Base-by-base conservation (phyloP, 2,113 vertebrate species). In the Tachuris rubrigastra region DNA sequence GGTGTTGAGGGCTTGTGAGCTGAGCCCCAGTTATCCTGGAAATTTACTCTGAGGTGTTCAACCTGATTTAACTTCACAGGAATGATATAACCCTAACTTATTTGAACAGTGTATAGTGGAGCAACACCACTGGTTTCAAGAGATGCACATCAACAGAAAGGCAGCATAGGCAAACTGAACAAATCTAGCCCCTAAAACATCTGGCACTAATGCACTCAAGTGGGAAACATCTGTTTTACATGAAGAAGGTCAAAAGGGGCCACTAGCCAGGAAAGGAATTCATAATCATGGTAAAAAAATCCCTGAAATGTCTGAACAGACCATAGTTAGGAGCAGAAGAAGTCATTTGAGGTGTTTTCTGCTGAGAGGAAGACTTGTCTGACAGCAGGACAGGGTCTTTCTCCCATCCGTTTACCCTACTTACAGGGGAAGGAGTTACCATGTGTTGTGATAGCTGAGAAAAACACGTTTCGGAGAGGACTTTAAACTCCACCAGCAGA, bases 191-290 rank as follows among this genome's bases (percentile, higher is more conserved):
- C 33, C 39, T 56, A 23, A 68, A 93, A 68, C 28, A 71, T 55
- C 65, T 89, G 77, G n/a, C 52, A 75, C 20, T 35, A 71, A 75
- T n/a, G 41, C 13, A 73, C 31, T 66, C 1, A 0, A 73, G 63
- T 62, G 16, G 71, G 12, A 75, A 91, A 76, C 55, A 76, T 93
- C 53, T 90, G 74, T 41, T 77, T 94, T 85, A 74, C 30, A 71
- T 66, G 60, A 91, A 58, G 58, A 85, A 85, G 58, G 74, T 91
- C 74, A 87, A 60, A 67, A 91, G 17, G 4, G 42, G 42, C 67
- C 77, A 28, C 53, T 80, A 69, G 46, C 59, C 63, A 63, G 55
- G 81, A 83, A 85, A 91, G n/a, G 66, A 95, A 87, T 96, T 83
- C 41, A 42, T 37, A 27, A 59, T 87, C 25, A 39, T 24, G 13